Evolutionary conservation across 2,797 vertebrate genomes (phyloP).

Genomic region (Xyrichtys novacula): DNA sequence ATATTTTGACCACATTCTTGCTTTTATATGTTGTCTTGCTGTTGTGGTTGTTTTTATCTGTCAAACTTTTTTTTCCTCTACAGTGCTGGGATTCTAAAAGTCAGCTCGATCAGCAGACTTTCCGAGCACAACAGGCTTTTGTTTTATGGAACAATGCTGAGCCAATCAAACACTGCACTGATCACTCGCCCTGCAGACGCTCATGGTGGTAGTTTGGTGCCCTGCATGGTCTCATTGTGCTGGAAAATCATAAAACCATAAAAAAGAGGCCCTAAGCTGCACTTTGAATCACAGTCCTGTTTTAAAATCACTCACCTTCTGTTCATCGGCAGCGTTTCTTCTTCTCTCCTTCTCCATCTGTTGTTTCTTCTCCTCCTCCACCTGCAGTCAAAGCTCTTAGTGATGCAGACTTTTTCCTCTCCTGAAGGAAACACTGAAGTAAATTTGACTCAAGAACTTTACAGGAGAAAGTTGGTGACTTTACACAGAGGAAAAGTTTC

Average conservation of each 20-base stretch:
- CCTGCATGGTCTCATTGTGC: slow-evolving; percentile 29
- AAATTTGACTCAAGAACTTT: not conserved
- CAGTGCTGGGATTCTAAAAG: not conserved
- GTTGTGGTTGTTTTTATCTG: not conserved
- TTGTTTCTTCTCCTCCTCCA: slow-evolving; percentile 25
- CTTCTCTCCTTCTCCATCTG: slow-evolving; percentile 1
- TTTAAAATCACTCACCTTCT: not conserved
- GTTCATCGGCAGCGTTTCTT: not conserved
- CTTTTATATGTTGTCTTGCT: too few relatives aligned
- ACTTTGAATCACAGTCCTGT: not conserved
- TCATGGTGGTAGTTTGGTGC: slow-evolving; percentile 18
- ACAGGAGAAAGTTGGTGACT: not conserved
- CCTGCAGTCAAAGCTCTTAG: slow-evolving; percentile 12
- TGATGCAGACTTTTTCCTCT: not conserved
- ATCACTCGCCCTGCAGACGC: slow-evolving; percentile 47
- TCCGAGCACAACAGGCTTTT: slow-evolving; percentile 38
- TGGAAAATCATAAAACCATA: slow-evolving; percentile 7
- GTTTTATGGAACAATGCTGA: slow-evolving; percentile 27
- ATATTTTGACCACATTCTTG: not conserved
- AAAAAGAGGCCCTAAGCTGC: not conserved
- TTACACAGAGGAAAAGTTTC: not conserved
- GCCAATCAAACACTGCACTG: slow-evolving; percentile 10
- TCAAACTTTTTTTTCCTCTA: not conserved
- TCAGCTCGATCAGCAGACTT: slow-evolving; percentile 28
- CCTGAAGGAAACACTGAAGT: not conserved